Conservation (phyloP, 2,888 invertebrate genomes). For the Rhingia rostrata region DNA sequence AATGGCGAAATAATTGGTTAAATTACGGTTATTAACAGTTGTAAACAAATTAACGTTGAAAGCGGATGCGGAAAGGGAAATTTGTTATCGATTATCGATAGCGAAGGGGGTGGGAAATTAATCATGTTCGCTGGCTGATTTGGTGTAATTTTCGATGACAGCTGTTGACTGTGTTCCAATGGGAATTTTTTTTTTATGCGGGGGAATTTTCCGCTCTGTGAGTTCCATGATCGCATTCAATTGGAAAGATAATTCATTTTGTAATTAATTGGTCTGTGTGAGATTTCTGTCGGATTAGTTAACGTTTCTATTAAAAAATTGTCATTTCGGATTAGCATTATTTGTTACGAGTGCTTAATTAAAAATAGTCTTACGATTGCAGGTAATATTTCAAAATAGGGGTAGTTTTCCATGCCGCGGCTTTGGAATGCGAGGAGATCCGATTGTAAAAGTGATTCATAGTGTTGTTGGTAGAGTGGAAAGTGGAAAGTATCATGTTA, state of each 20-base stretch:
- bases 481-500: too few relatives aligned
- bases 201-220: slow-evolving; percentile 14
- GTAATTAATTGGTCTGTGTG: slow-evolving; percentile 29
- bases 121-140: slow-evolving; percentile 32
- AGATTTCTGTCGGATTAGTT: slow-evolving; percentile 18
- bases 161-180: not conserved
- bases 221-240: slow-evolving; percentile 17
- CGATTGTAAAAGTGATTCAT: too few relatives aligned
- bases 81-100: slow-evolving; percentile 12
- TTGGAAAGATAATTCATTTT: slow-evolving; percentile 38
- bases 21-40: slow-evolving; percentile 74
- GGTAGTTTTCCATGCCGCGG: too few relatives aligned
- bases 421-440: too few relatives aligned
- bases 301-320: slow-evolving; percentile 32
- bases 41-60: slow-evolving; percentile 69
- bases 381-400: too few relatives aligned
- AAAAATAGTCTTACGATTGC: too few relatives aligned
- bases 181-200: slow-evolving; percentile 7
- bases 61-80: slow-evolving; percentile 9
- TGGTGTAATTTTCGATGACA: slow-evolving; percentile 36
- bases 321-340: slow-evolving; percentile 41
- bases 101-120: slow-evolving; percentile 35
- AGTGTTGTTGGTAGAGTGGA: too few relatives aligned
- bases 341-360: not conserved
- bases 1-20: slow-evolving; percentile 74